A percentile compares a stretch with the other conserved stretches of the same genome.
Evolutionary conservation across 2,888 invertebrate species (phyloP).

Genomic region (Exocentrus adspersus): DNA sequence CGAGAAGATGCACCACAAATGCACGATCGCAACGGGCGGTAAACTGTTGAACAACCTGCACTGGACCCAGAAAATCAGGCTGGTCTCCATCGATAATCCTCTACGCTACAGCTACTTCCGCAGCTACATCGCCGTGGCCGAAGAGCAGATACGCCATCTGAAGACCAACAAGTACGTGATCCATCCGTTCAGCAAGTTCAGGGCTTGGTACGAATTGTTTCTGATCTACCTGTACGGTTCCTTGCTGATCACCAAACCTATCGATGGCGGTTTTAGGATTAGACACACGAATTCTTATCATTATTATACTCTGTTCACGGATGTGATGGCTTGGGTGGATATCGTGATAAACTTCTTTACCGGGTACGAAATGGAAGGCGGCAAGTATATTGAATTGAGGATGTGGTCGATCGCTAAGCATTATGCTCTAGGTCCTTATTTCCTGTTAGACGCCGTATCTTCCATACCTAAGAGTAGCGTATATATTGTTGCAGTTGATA

Average conservation of each 20-base stretch:
- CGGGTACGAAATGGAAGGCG: slow-evolving; percentile 29
- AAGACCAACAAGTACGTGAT: slow-evolving; percentile 30
- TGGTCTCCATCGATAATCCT: neutral
- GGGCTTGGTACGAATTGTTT: slow-evolving; percentile 37
- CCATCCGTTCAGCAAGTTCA: slow-evolving; percentile 41
- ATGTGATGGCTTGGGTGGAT: slow-evolving; percentile 31
- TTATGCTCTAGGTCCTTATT: neutral
- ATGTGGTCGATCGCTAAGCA: neutral
- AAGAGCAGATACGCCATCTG: slow-evolving; percentile 41
- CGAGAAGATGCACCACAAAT: neutral
- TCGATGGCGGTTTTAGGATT: slow-evolving; percentile 29
- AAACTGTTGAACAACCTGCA: neutral
- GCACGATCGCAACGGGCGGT: neutral
- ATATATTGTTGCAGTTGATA: neutral
- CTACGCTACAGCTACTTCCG: slow-evolving; percentile 26
- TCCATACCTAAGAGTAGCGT: neutral
- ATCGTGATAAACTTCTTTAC: slow-evolving; percentile 38
- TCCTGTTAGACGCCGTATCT: neutral
- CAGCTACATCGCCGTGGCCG: slow-evolving; percentile 37
- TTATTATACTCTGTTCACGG: slow-evolving; percentile 3
- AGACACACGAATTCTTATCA: neutral
- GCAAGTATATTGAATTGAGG: neutral
- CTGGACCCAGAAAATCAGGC: neutral
- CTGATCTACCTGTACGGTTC: slow-evolving; percentile 36
- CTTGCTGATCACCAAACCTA: slow-evolving; percentile 31